phyloP scores from a whole-genome alignment of 1,140 invertebrate genomes.

The Camponotus pennsylvanicus region DNA sequence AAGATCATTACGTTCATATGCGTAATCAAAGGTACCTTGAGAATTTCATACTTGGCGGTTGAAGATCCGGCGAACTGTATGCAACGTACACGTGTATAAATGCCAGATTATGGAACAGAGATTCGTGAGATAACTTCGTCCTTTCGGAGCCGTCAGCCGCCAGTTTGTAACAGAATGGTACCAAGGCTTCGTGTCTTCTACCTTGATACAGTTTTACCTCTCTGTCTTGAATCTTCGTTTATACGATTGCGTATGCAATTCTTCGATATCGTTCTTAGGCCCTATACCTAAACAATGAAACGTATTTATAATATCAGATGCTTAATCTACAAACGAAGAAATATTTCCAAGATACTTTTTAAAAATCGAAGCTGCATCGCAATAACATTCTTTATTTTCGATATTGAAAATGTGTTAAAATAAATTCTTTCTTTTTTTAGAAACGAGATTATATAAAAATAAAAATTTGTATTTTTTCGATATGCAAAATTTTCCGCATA shows the following conservation, averaged over 20 bases:
- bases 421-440: background rate
- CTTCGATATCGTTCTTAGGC: constrained; percentile 26
- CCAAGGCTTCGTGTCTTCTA: constrained; percentile 28
- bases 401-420: constrained; percentile 11
- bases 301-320: constrained; percentile 1
- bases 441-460: background rate
- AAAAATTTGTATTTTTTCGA: background rate
- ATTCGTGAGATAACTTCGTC: constrained; percentile 75
- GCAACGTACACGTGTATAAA: constrained; percentile 41
- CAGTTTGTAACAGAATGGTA: constrained; percentile 45
- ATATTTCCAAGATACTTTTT: background rate
- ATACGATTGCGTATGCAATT: background rate
- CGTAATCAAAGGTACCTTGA: constrained; percentile 68
- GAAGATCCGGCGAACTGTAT: constrained; percentile 55
- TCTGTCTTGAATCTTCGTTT: constrained; percentile 36
- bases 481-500: background rate
- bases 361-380: background rate
- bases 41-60: constrained; percentile 56
- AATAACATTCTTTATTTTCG: background rate
- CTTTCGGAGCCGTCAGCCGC: constrained; percentile 54
- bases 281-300: constrained; percentile 24
- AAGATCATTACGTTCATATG: constrained; percentile 46
- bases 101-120: constrained; percentile 63
- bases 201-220: constrained; percentile 49
- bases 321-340: constrained; percentile 1